Evolutionary conservation across 2,797 vertebrate species (phyloP), one percentile per base, ranked within the genome.

Genomic region (Microchirus variegatus): DNA sequence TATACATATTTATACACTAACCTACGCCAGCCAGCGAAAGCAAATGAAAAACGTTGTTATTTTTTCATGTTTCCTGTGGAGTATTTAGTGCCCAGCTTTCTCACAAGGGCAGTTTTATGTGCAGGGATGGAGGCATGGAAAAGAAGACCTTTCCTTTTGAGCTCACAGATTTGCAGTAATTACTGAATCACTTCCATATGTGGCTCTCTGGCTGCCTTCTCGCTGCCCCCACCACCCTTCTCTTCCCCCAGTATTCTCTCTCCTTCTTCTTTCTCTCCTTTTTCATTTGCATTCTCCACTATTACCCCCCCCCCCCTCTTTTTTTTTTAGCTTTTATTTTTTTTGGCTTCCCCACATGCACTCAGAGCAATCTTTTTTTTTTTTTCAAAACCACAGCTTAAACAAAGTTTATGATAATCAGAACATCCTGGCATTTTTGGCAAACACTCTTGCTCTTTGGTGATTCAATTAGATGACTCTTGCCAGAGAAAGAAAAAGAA

Each of bases 121-220:
- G 85, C 87, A 81, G 84, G 82, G 82, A 89, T 85, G 82, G 83
- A 91, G 90, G 87, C 83, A 90, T 90, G 85, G 91, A 92, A 88
- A 91, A 90, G 87, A 89, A 90, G 89, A 91, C 87, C 89, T 92
- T 93, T 93, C 89, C 89, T 91, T 91, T 90, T 89, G 89, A 92
- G 91, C 93, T 90, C 90, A 91, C 88, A 94, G 92, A 92, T 93
- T 93, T 93, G 89, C 92, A 89, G 87, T 94, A 93, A 93, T 94
- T 93, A 94, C 92, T 89, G 89, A 94, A 94, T 94, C 84, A 92
- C 91, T 94, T 94, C 93, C 93, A 94, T 92, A 94, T 94, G 93
- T 93, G 91, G 86, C 87, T 90, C 87, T 86, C 90, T 90, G 91
- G 87, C 90, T 91, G 89, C 89, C 84, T 91, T 79, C 88, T 86